Percentiles rank a stretch among this genome's conserved stretches.
phyloP scores from a whole-genome alignment of 2,797 vertebrate species.

The Enteromius thamalakanensis region DNA sequence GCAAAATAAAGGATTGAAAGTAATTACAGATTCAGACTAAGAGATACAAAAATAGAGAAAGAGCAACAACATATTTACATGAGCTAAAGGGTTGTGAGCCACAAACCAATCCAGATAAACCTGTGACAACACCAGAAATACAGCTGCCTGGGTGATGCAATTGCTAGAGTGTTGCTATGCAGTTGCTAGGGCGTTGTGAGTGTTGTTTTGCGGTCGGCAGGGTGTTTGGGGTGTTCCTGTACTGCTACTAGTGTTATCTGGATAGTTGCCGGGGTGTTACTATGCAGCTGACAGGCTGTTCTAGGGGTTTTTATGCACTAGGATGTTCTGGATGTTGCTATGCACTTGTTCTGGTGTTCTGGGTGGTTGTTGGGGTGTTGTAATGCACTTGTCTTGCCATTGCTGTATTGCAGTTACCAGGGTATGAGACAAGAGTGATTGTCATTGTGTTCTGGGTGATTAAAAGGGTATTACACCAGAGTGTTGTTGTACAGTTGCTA shows the following conservation, averaged over 20 bases:
- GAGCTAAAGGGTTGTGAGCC: background rate
- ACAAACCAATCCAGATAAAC: background rate
- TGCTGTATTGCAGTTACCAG: background rate
- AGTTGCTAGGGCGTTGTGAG: background rate
- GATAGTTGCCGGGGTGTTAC: background rate
- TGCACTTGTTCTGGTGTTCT: background rate
- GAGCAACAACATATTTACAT: background rate
- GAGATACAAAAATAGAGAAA: background rate
- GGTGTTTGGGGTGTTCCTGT: background rate
- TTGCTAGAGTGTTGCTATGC: background rate
- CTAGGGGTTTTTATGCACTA: background rate
- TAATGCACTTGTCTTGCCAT: background rate
- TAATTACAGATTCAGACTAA: conserved; percentile 4
- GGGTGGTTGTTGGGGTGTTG: background rate
- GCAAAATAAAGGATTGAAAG: background rate
- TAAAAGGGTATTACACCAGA: background rate
- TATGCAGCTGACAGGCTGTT: background rate
- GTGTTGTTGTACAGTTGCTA: background rate
- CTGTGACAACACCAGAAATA: background rate
- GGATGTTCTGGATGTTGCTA: background rate
- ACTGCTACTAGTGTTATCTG: background rate
- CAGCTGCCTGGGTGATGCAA: background rate
- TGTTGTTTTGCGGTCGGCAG: too few species aligned
- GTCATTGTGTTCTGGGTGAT: background rate
- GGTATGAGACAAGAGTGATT: background rate